phyloP scores from a whole-genome alignment of 2,888 invertebrate genomes.

The Meandrusa payeni region DNA sequence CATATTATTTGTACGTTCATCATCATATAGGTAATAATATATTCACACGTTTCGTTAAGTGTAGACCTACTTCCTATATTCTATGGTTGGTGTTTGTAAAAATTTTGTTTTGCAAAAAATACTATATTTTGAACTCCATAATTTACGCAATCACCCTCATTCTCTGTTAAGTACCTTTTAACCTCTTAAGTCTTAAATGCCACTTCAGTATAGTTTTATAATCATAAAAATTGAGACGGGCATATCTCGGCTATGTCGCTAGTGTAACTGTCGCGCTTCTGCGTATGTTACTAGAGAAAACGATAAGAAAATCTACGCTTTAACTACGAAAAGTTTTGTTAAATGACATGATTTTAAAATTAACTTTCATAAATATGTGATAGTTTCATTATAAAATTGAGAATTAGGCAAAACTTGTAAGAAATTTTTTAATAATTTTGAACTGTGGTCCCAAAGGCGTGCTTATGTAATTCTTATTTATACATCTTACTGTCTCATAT shows the following conservation, averaged over 20 bases:
- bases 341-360: no score
- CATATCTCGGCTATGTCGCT: background rate
- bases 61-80: conserved; percentile 50
- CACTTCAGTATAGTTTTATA: conserved; percentile 4
- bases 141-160: conserved; percentile 10
- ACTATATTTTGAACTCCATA: conserved; percentile 10
- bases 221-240: conserved; percentile 1
- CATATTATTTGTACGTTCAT: conserved; percentile 75
- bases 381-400: background rate
- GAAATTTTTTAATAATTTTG: conserved; percentile 5
- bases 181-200: conserved; percentile 22
- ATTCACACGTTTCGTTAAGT: conserved; percentile 59
- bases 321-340: no score
- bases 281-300: no score
- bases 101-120: conserved; percentile 26
- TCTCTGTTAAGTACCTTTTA: conserved; percentile 21
- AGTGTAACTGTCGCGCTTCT: no score
- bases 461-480: background rate
- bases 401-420: conserved; percentile 2
- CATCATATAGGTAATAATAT: conserved; percentile 59
- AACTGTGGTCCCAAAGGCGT: conserved; percentile 16
- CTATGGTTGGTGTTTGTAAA: conserved; percentile 46
- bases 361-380: no score
- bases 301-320: no score
- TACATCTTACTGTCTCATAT: no score